Percentiles rank a stretch among this genome's conserved stretches.
These are phyloP conservation scores for Delphinus delphis DNA, from an alignment of 2,113 vertebrate species.

Conservation along the genomic window DNA sequence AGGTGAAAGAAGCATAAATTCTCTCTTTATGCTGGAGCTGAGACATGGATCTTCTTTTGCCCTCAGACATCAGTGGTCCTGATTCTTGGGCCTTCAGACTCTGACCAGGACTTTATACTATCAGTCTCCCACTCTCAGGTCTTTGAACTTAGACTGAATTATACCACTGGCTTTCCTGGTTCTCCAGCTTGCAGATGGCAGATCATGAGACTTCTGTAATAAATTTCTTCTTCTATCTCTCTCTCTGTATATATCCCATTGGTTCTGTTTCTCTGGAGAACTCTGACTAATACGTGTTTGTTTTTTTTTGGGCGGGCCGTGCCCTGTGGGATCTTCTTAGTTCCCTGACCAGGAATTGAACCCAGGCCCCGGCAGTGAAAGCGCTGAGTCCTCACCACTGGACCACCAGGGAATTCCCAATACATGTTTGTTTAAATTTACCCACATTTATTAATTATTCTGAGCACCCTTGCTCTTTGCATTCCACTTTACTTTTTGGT, in stretches of 20 bases:
- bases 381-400: not conserved
- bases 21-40: not conserved
- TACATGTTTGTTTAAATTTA: not conserved
- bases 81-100: not conserved
- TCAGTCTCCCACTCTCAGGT: not conserved
- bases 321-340: no score
- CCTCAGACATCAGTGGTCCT: not conserved
- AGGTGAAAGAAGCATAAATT: not conserved
- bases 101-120: not conserved
- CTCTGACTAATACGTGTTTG: not conserved
- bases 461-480: not conserved
- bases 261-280: not conserved
- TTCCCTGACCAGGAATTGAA: not conserved
- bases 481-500: not conserved
- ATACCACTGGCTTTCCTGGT: not conserved
- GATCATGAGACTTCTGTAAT: not conserved
- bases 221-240: not conserved
- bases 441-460: not conserved
- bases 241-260: not conserved
- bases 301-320: fast-evolving
- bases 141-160: not conserved
- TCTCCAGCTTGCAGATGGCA: not conserved
- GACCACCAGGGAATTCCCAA: not conserved
- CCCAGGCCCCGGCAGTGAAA: not conserved
- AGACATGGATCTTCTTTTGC: not conserved